Evolutionary conservation across 2,888 invertebrate species (phyloP), one percentile per base, ranked within the genome.

Genomic region (Diaphora mendica): DNA sequence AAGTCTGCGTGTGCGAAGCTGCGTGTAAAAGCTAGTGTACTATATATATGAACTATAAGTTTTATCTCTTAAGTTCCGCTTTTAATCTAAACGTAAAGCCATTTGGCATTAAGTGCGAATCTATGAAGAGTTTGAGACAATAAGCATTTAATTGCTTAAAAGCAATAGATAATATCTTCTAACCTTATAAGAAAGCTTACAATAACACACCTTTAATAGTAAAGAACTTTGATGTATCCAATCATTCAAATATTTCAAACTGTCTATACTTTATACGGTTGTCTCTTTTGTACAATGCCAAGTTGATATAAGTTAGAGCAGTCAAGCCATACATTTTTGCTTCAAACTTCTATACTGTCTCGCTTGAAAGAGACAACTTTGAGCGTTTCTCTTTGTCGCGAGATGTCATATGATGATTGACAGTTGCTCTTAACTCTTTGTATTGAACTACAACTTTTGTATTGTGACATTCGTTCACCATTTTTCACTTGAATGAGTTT

Each of bases 381-480:
- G 39, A 64, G 30, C 48, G 48, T 35, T 30, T 17, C 26, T 42
- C 26, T 42, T 13, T 35, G 30, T 64, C 23, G 48, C 51, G 13
- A 68, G 26, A 68, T 70, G 73, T 73, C 68, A 66, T 44, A 48
- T 69, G 65, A 33, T 59, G 39, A 73, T 70, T 73, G 73, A 73
- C 73, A 70, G 64, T 30, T 9, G 68, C 70, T 59, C 70, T 65
- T 66, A 70, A 65, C 73, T 69, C 65, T 70, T 72, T 73, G n/a
- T 64, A 30, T 20, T 59, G 70, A 20, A 20, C 70, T 65, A 70
- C 70, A 59, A 26, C 44, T 59, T 66, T 42, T 64, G 64, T 51
- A 5, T 33, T 30, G 33, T 51, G 59, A 33, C 33, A 39, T 65
- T 59, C 42, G 33, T 70, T 70, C 65, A 26, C 20, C 35, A 33